Evolutionary conservation across 35 echinoderm and acorn worm species (phyloP).

Genomic region (Ptychodera flava): DNA sequence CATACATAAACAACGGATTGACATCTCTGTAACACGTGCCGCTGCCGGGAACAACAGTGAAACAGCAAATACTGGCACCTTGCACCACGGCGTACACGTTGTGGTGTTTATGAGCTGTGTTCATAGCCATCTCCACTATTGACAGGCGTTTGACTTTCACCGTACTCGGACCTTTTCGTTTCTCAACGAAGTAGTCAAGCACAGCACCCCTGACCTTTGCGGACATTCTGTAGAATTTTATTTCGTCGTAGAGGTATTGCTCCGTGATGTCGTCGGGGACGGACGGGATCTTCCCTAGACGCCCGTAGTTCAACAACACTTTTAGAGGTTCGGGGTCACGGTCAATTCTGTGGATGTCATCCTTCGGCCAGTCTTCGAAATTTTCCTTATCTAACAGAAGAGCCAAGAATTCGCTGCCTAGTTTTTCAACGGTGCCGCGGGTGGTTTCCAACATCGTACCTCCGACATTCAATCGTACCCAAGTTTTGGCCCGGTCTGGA

Average conservation of each 20-base stretch:
- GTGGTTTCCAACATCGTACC: conserved; percentile 68
- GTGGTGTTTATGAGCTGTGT: conserved; percentile 52
- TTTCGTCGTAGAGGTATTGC: conserved; percentile 46
- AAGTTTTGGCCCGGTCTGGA: conserved; percentile 35
- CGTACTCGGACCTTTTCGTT: conserved; percentile 35
- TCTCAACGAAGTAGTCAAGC: conserved; percentile 43
- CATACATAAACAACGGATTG: conserved; percentile 47
- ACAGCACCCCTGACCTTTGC: conserved; percentile 16
- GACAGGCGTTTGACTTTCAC: conserved; percentile 49
- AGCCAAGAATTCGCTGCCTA: conserved; percentile 49
- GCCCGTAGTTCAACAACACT: conserved; percentile 63
- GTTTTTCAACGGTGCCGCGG: conserved; percentile 31
- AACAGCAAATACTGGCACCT: conserved; percentile 52
- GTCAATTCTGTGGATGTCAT: conserved; percentile 61
- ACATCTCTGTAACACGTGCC: conserved; percentile 66
- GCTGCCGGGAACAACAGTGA: conserved; percentile 36
- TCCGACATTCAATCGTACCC: conserved; percentile 75
- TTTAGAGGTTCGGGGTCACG: conserved; percentile 54
- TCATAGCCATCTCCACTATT: conserved; percentile 70
- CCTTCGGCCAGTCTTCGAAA: not conserved
- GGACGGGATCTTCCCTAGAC: conserved; percentile 44
- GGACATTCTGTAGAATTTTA: conserved; percentile 63
- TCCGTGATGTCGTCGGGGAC: conserved; percentile 55
- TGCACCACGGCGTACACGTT: conserved; percentile 63
- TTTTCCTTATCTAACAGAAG: conserved; percentile 39